Conservation (phyloP, 2,797 vertebrate species). For the Benthosema pterotum region DNA sequence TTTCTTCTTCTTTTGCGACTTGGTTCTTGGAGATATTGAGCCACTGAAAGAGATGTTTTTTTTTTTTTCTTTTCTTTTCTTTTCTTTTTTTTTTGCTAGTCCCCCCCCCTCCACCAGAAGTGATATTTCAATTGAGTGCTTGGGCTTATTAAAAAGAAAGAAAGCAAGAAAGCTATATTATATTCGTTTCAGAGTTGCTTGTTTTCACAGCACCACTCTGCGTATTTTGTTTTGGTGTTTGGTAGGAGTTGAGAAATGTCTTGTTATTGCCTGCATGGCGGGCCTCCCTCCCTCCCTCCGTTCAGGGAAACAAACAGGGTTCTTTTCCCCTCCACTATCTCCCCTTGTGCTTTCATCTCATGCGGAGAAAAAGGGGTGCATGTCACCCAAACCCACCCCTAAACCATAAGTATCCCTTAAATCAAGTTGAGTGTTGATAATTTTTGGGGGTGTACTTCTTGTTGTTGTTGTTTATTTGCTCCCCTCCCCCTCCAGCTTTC, state of each 20-base stretch:
- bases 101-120: slow-evolving; percentile 47
- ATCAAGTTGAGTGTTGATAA: slow-evolving; percentile 61
- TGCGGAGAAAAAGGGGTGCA: slow-evolving; percentile 34
- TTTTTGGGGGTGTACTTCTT: slow-evolving; percentile 61
- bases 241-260: slow-evolving; percentile 34
- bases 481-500: not conserved
- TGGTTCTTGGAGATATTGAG: slow-evolving; percentile 69
- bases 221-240: slow-evolving; percentile 34
- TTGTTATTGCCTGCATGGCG: slow-evolving; percentile 61
- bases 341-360: slow-evolving; percentile 44
- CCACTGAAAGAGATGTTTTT: slow-evolving; percentile 54
- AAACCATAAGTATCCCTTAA: slow-evolving; percentile 55
- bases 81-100: slow-evolving; percentile 40
- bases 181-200: too few species aligned
- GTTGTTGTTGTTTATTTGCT: slow-evolving; percentile 24
- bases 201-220: too few species aligned
- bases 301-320: slow-evolving; percentile 62
- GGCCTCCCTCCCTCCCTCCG: too few species aligned
- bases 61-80: slow-evolving; percentile 36
- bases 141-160: slow-evolving; percentile 55
- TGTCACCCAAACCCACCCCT: not conserved
- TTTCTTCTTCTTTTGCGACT: slow-evolving; percentile 33
- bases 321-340: slow-evolving; percentile 66
- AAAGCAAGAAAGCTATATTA: too few species aligned
- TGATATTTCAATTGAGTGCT: slow-evolving; percentile 76